These are phyloP conservation scores for Araneus ventricosus DNA, from an alignment of 1,140 invertebrate genomes.

Conservation along the genomic window DNA sequence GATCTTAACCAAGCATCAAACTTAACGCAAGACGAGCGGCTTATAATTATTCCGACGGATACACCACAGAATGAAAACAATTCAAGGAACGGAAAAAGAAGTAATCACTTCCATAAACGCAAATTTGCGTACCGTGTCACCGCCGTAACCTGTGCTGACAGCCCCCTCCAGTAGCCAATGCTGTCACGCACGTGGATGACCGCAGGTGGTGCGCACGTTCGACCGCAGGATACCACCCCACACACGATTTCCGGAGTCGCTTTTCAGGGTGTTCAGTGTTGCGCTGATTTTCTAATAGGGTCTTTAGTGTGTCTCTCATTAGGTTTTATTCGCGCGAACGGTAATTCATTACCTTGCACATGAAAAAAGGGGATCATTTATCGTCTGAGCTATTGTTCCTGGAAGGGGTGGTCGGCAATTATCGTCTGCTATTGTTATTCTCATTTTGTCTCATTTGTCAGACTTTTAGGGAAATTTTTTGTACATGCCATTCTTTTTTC, in stretches of 20 bases:
- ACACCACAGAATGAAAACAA: not conserved
- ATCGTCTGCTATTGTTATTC: not conserved
- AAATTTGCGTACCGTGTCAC: not conserved
- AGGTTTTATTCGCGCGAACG: not conserved
- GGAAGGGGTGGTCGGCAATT: not conserved
- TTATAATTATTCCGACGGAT: not conserved
- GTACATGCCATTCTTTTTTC: not conserved
- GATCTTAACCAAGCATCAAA: too few relatives aligned
- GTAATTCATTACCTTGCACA: constrained; percentile 4
- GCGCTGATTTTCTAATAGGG: not conserved
- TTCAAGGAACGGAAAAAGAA: not conserved
- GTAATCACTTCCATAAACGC: not conserved
- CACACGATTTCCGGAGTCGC: not conserved
- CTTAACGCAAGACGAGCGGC: too few relatives aligned
- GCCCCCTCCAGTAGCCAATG: not conserved
- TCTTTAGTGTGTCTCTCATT: not conserved
- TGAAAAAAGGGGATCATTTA: not conserved
- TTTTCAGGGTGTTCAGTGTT: not conserved
- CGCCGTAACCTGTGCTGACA: not conserved
- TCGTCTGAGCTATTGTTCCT: not conserved
- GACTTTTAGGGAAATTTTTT: not conserved
- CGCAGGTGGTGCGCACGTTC: constrained; percentile 54
- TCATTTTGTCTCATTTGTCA: constrained; percentile 13
- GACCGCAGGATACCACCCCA: not conserved
- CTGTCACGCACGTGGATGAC: constrained; percentile 45